These are phyloP conservation scores for Cephus pygmeus DNA, from an alignment of 2,888 invertebrate genomes.

Conservation along the genomic window DNA sequence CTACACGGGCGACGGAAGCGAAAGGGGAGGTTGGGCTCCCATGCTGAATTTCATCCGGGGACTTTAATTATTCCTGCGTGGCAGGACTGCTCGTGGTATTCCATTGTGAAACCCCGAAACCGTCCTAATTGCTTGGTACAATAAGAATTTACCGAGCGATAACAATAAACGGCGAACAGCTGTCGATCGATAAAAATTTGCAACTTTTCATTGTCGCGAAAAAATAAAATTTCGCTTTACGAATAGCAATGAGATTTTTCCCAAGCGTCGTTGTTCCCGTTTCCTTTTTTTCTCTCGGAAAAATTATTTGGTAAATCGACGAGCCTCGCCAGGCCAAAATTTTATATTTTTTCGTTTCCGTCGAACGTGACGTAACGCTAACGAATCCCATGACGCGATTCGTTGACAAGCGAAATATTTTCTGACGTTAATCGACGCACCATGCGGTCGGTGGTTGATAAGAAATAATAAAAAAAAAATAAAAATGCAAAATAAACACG, in stretches of 20 bases:
- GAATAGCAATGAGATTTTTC: background rate
- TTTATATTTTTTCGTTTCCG: background rate
- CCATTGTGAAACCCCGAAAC: background rate
- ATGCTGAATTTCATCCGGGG: background rate
- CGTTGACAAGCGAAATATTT: no score
- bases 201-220: background rate
- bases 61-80: background rate
- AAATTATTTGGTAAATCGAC: no score
- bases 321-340: no score
- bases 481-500: conserved; percentile 33
- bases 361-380: no score
- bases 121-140: background rate
- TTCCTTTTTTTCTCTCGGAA: no score
- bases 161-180: no score
- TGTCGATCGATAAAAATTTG: no score
- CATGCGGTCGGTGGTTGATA: background rate
- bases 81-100: background rate
- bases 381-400: no score
- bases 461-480: background rate
- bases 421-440: background rate
- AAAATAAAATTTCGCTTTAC: background rate
- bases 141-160: no score
- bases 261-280: no score
- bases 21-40: background rate
- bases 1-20: background rate